Conservation (phyloP, 2,113 vertebrate species). For the Bos javanicus region DNA sequence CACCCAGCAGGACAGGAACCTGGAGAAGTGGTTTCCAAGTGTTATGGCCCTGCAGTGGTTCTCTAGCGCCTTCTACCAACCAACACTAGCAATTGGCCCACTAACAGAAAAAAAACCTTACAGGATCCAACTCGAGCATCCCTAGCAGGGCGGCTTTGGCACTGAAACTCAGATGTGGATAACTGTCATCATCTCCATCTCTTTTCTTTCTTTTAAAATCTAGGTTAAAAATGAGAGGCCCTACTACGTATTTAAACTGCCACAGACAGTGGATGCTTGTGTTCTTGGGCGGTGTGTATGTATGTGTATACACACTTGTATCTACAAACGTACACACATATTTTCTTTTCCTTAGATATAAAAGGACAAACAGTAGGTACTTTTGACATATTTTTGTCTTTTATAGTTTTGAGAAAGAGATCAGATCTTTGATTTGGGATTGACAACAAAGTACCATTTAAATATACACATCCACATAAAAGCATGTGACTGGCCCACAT, state of each 20-base stretch:
- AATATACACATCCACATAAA: slow-evolving; percentile 32
- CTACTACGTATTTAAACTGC: slow-evolving; percentile 77
- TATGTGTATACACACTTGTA: slow-evolving; percentile 35
- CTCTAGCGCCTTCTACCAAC: not conserved
- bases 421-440: slow-evolving; percentile 70
- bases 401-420: slow-evolving; percentile 55
- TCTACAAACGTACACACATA: slow-evolving; percentile 19
- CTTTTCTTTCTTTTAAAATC: not conserved
- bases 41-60: rapidly evolving
- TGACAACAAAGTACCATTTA: slow-evolving; percentile 61
- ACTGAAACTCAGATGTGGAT: not conserved
- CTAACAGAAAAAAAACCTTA: not conserved
- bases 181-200: not conserved
- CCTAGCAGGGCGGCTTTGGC: not conserved
- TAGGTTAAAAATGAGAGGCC: not conserved
- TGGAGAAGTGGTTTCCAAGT: not conserved
- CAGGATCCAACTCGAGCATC: not conserved
- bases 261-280: slow-evolving; percentile 74
- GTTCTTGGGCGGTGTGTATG: not conserved
- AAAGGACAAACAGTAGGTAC: slow-evolving; percentile 82
- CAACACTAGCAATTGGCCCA: not conserved
- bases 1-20: not conserved
- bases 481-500: slow-evolving; percentile 72
- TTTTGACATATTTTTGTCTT: slow-evolving; percentile 76
- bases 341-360: slow-evolving; percentile 77